A percentile compares a stretch with the other conserved stretches of the same genome.
phyloP scores from a whole-genome alignment of 30 jellyfish, hydroid and myxozoan genomes.

The Cassiopea xamachana region DNA sequence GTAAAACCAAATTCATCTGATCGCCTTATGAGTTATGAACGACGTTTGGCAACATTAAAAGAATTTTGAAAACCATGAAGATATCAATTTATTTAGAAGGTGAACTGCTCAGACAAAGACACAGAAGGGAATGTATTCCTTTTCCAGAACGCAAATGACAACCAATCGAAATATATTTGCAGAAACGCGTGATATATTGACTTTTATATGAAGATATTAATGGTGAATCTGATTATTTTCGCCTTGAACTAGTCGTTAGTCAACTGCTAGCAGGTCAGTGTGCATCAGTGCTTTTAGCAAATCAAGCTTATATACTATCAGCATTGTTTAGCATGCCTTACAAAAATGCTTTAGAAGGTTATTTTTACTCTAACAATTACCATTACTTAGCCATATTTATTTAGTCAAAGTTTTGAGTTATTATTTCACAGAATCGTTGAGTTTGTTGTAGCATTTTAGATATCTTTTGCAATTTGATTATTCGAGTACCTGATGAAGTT shows the following conservation, averaged over 20 bases:
- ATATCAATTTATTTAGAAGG: neutral
- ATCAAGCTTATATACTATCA: neutral
- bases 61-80: slow-evolving; percentile 27
- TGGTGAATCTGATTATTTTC: neutral
- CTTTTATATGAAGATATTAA: neutral
- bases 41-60: slow-evolving; percentile 45
- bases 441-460: too few species aligned
- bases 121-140: neutral
- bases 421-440: neutral
- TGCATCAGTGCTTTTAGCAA: neutral
- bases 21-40: slow-evolving; percentile 63
- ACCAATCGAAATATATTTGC: neutral
- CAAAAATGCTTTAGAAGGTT: too few species aligned
- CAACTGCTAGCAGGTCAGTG: neutral
- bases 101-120: neutral
- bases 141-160: neutral
- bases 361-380: neutral
- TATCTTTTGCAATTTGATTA: too few species aligned
- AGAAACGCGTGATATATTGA: neutral
- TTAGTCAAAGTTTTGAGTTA: neutral
- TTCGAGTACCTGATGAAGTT: too few species aligned
- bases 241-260: neutral
- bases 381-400: too few species aligned
- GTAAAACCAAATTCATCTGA: slow-evolving; percentile 60
- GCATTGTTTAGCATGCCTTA: neutral